Base-by-base conservation (phyloP, 1,140 invertebrate species). In the Mamestra configurata region DNA sequence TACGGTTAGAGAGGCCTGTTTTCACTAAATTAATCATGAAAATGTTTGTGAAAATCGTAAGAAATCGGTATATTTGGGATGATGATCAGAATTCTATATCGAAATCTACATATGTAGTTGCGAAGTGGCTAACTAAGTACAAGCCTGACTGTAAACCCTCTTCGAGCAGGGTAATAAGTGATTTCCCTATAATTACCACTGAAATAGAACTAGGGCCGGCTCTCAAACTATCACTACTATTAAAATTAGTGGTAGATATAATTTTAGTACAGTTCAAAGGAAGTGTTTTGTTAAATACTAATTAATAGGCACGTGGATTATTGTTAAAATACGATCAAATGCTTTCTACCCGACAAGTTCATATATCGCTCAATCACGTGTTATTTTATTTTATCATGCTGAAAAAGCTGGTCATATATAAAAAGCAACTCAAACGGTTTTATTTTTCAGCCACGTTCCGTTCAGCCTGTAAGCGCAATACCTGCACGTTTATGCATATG, bases 161-260 rank as follows among this genome's bases (percentile, higher is more conserved):
- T 57, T 4, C 22, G 22, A 57, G 53, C 53, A 11, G 53, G 53
- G 53, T 57, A 57, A 57, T 57, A 57, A 57, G 53, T 57, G 53
- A 57, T 57, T 57, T 57, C 24, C 53, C 55, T 59, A 59, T 57
- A 57, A 57, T 59, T 59, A 59, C 55, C 24, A 27, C 55, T 31
- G 24, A 59, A 31, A 11, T 59, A 59, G 24, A 59, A 31, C 55
- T 59, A 59, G 55, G 55, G 55, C 55, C 24, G 55, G 55, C 55
- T 59, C 55, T 57, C 13, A 20, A 57, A 57, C 53, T 57, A 57
- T 27, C 55, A 59, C 27, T 15, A 59, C 24, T 59, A 31, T 31
- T 59, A 13, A 59, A 59, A 59, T 15, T 24, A 27, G 13, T 11
- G 24, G 24, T 59, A 15, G 22, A 0, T 59, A 24, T 59, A 59